Evolutionary conservation across 1,140 invertebrate genomes (phyloP).

Genomic region (Trichonephila clavipes): DNA sequence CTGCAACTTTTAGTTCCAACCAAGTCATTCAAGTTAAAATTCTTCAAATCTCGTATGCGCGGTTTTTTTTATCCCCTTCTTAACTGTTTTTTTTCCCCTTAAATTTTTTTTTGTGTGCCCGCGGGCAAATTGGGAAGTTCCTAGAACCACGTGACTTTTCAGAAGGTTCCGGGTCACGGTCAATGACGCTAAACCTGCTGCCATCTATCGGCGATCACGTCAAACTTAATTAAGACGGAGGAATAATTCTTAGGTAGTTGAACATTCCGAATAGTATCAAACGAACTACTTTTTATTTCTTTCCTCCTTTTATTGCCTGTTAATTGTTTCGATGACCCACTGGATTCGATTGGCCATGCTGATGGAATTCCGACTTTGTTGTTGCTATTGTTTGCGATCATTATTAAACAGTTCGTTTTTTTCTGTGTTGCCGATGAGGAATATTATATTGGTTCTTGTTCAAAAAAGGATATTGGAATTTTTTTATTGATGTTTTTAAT

Average conservation of each 20-base stretch:
- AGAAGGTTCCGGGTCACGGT: slow-evolving; percentile 74
- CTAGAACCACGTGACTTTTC: slow-evolving; percentile 59
- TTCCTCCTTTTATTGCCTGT: not conserved
- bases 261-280: slow-evolving; percentile 13
- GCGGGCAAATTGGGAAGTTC: not conserved
- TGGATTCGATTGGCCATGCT: slow-evolving; percentile 22
- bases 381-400: slow-evolving; percentile 33
- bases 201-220: slow-evolving; percentile 55
- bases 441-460: slow-evolving; percentile 17
- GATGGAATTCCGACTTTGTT: not conserved
- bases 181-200: slow-evolving; percentile 69
- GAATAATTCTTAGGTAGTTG: slow-evolving; percentile 23
- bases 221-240: slow-evolving; percentile 15
- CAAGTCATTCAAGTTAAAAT: slow-evolving; percentile 30
- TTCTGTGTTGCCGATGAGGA: not conserved
- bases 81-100: not conserved
- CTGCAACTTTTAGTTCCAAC: not conserved
- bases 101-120: slow-evolving; percentile 32
- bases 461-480: not conserved
- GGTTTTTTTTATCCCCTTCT: not conserved
- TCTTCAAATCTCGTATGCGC: slow-evolving; percentile 2
- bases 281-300: not conserved
- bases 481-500: not conserved
- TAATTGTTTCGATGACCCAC: slow-evolving; percentile 55
- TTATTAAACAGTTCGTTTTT: not conserved